phyloP scores from a whole-genome alignment of 2,113 vertebrate genomes.

The Eulemur macaco region DNA sequence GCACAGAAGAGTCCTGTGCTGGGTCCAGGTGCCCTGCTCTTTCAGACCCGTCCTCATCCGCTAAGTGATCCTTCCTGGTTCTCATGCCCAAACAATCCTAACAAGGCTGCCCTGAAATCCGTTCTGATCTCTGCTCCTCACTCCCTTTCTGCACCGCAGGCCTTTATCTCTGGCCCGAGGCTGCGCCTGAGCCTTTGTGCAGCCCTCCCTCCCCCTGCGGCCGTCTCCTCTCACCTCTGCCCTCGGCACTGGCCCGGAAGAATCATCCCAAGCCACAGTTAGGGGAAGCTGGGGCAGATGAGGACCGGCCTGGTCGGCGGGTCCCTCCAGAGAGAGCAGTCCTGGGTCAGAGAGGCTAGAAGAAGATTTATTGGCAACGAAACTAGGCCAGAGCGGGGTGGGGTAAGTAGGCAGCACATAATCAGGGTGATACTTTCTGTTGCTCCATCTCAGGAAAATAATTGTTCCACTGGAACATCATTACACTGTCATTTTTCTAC shows the following conservation, averaged over 20 bases:
- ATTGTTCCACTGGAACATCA: slow-evolving; percentile 73
- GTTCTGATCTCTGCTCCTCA: not conserved
- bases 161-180: not conserved
- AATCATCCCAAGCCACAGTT: not conserved
- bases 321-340: not conserved
- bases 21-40: not conserved
- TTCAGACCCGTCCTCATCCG: not conserved
- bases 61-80: not conserved
- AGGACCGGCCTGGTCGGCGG: not conserved
- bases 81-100: not conserved
- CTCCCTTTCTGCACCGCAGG: fast-evolving
- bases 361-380: slow-evolving; percentile 33
- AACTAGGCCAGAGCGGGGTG: not conserved
- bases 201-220: no score
- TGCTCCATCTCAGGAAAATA: slow-evolving; percentile 68
- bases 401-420: not conserved
- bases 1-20: not conserved
- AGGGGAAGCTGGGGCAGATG: not conserved
- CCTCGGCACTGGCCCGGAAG: not conserved
- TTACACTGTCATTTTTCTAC: slow-evolving; percentile 67
- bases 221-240: not conserved
- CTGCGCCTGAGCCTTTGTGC: fast-evolving
- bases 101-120: not conserved
- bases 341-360: not conserved
- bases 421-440: slow-evolving; percentile 60